A percentile compares a stretch with the other conserved stretches of the same genome.
phyloP scores from a whole-genome alignment of 2,113 vertebrate genomes.

The Protobothrops flavoviridis region DNA sequence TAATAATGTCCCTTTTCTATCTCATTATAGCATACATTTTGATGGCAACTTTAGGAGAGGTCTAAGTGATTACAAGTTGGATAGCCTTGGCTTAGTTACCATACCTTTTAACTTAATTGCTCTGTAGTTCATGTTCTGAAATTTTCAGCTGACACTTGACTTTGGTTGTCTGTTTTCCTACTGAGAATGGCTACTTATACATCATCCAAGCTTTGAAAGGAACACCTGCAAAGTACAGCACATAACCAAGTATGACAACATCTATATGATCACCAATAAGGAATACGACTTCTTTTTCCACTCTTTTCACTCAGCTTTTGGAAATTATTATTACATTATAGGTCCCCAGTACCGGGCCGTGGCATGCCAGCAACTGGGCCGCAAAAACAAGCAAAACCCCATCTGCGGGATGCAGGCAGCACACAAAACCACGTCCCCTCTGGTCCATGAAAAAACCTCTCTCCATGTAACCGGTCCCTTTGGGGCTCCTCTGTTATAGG shows the following conservation, averaged over 20 bases:
- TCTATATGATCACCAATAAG: not conserved
- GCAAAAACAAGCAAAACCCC: too few species aligned
- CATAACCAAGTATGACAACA: not conserved
- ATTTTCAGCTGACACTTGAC: not conserved
- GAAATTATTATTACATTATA: not conserved
- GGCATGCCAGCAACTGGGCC: too few species aligned
- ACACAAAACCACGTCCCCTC: too few species aligned
- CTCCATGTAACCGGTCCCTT: too few species aligned
- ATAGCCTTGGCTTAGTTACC: not conserved
- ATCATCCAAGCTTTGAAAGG: not conserved
- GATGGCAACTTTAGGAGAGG: not conserved
- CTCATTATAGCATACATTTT: not conserved
- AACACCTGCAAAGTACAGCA: not conserved
- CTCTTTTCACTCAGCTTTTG: not conserved
- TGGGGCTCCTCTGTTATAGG: not conserved
- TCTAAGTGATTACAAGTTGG: not conserved
- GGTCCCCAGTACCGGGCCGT: too few species aligned
- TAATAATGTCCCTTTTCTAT: not conserved
- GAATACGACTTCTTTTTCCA: not conserved
- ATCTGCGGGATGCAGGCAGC: too few species aligned
- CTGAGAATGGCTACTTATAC: not conserved
- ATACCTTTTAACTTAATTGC: not conserved
- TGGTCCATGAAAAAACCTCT: too few species aligned
- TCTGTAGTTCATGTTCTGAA: not conserved
- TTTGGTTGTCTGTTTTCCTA: not conserved